Evolutionary conservation across 30 jellyfish, hydroid and myxozoan genomes (phyloP), one percentile per base, ranked within the genome.

Genomic region (Hydractinia symbiolongicarpus): DNA sequence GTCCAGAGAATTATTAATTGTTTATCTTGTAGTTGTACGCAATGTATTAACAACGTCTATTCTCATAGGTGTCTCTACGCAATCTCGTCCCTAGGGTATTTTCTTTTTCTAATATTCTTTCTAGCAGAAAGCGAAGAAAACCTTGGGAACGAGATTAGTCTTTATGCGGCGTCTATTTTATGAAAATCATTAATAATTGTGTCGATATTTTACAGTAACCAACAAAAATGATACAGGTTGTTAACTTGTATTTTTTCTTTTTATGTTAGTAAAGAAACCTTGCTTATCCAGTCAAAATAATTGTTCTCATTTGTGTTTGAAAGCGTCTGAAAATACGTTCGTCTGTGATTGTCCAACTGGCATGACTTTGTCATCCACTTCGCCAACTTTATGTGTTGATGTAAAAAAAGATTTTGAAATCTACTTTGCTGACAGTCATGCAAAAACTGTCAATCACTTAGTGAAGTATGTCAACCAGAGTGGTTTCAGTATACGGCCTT

Each of bases 341-440:
- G n/a, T 84, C 4, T 91, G 98, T 72, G 96, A 77, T 5, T 91
- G 98, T 66, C 88, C 95, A 13, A 86, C 96, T 53, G 98, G 98
- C 14, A 21, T 62, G 82, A 51, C 17, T 4, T 52, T 79, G 8
- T 21, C 70, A 67, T n/a, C 44, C 10, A 49, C 15, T 49, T 49
- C 30, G 70, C 49, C 21, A 58, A 21, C 81, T 13, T 51, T 4
- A 6, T 79, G 87, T 52, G 67, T 54, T 21, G 80, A 4, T 14
- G 61, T 68, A 8, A 51, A 62, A 58, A 62, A 66, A 21, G 67
- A 62, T 61, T 79, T 19, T 57, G 87, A 79, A 79, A 79, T 79
- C 49, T 79, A 7, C 56, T 79, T 79, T 79, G 80, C 87, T 53
- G 87, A 79, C 84, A 61, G 87, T 62, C 69, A 53, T 44, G 67